Conservation (phyloP, 2,113 vertebrate genomes). For the Tauraco erythrolophus region DNA sequence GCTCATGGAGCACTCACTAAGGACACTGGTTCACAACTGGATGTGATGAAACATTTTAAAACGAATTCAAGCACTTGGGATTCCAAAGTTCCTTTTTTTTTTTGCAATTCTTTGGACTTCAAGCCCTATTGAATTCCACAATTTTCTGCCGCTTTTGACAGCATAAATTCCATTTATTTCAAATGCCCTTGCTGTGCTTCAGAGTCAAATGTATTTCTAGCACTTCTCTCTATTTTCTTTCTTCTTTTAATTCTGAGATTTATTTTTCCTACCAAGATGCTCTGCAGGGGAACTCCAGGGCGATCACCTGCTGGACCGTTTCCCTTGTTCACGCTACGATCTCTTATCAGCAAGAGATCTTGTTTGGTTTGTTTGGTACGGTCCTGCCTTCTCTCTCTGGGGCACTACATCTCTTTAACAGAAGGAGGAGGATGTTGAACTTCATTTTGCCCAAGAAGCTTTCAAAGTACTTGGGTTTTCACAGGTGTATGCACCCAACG, state of each 20-base stretch:
- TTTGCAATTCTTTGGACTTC: not conserved
- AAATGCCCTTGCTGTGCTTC: not conserved
- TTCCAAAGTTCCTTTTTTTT: not conserved
- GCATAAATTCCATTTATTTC: not conserved
- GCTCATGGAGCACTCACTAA: not conserved
- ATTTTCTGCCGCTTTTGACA: not conserved
- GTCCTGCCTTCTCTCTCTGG: not conserved
- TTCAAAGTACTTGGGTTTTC: accelerated
- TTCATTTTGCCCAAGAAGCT: not conserved
- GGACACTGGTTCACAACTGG: not conserved
- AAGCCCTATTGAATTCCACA: not conserved
- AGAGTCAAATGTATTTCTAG: not conserved
- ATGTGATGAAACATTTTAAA: not conserved
- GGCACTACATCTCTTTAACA: not conserved
- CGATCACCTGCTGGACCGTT: accelerated
- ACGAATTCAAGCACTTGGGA: not conserved
- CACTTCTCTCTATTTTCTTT: not conserved
- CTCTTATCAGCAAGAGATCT: not conserved
- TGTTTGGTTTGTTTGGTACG: accelerated
- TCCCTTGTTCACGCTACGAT: accelerated
- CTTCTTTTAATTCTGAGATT: not conserved
- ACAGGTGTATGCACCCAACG: accelerated
- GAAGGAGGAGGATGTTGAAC: not conserved
- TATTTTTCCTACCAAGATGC: not conserved
- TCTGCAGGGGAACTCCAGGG: not conserved